Evolutionary conservation across 2,797 vertebrate genomes (phyloP), one percentile per base, ranked within the genome.

Genomic region (Rhinichthys osculus): DNA sequence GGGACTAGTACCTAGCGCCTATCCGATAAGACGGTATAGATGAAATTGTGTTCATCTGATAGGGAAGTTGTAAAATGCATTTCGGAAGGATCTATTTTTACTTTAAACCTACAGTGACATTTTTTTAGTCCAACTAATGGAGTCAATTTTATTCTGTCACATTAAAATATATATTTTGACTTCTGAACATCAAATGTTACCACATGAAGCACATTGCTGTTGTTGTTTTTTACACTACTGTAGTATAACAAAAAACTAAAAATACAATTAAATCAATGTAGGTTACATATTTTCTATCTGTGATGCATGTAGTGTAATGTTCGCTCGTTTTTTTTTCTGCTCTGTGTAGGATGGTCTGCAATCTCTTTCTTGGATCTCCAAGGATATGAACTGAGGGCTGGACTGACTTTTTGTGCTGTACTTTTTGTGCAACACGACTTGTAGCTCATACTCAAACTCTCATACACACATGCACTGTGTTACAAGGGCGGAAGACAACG

Each of bases 351-450:
- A 72, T 54, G 47, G 23, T 84, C 78, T 84, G n/a, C 33, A 42
- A 30, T 81, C 59, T 57, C 27, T 38, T 67, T 74, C 21, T 81
- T 54, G 76, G 57, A 72, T 84, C 71, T 78, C 50, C 59, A 23
- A 47, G 64, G 85, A 85, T 73, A 87, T 89, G 87, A 87, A 70
- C 54, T 83, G 79, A 87, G 67, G 33, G 27, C 69, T 83, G 87
- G 70, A 44, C 76, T 83, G 79, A 16, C n/a, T 57, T 82, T 86
- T 50, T 82, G 47, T 83, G 74, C 76, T 89, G 73, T 81, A 40
- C 44, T 72, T 35, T 83, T 59, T 59, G 69, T 69, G 35, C 57
- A 83, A 82, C 82, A 82, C 50, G 66, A 62, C 44, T 23, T 42
- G 52, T 35, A 72, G 9, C 11, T 7, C 6, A 38, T 35, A 64